phyloP scores from a whole-genome alignment of 2,113 vertebrate species.

The Odontesthes bonariensis region DNA sequence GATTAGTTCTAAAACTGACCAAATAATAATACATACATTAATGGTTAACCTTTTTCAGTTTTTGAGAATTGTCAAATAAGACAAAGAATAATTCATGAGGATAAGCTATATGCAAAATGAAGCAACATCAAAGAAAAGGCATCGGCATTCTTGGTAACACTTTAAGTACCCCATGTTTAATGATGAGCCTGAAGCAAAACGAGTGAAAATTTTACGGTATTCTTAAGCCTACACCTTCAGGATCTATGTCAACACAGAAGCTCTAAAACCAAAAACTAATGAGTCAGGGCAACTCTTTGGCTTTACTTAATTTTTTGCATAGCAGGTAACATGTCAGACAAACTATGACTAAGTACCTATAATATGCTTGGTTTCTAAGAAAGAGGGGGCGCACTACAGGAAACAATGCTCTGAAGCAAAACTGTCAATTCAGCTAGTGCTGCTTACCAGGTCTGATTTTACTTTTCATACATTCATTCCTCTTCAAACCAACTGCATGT shows the following conservation, averaged over 20 bases:
- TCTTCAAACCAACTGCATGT: not conserved
- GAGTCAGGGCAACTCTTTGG: constrained; percentile 26
- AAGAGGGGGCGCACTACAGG: constrained; percentile 24
- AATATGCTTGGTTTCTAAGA: constrained; percentile 41
- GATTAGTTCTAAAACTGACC: constrained; percentile 44
- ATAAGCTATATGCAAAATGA: not conserved
- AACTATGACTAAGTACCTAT: constrained; percentile 8
- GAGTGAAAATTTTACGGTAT: constrained; percentile 37
- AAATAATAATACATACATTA: constrained; percentile 36
- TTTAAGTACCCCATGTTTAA: constrained; percentile 13
- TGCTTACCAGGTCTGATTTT: not conserved
- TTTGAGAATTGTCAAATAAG: too few relatives aligned
- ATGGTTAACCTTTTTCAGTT: constrained; percentile 33
- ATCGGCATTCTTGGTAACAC: constrained; percentile 2
- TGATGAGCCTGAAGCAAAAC: constrained; percentile 38
- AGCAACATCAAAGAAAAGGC: not conserved
- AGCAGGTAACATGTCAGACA: constrained; percentile 50
- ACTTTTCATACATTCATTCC: not conserved
- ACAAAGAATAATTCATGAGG: not conserved
- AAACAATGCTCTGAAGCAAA: constrained; percentile 3
- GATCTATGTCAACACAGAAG: constrained; percentile 57
- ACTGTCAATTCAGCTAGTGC: not conserved
- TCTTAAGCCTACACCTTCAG: constrained; percentile 39
- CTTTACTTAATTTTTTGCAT: constrained; percentile 57
- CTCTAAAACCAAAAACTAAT: constrained; percentile 52